Evolutionary conservation across 2,888 invertebrate genomes (phyloP).

Genomic region (Germaria angustata): DNA sequence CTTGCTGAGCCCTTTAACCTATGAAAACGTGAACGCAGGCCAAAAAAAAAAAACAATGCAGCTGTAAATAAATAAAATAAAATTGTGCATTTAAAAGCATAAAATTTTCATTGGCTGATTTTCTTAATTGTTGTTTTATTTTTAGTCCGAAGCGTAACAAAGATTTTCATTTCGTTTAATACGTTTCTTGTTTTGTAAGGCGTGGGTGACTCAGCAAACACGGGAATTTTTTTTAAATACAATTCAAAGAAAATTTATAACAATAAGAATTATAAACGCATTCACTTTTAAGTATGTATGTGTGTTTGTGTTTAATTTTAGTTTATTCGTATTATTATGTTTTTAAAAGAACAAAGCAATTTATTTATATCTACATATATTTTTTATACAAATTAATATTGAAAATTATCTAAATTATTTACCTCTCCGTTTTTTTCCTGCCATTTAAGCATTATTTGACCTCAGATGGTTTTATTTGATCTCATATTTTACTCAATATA

Average conservation of each 20-base stretch:
- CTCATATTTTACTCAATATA: background rate
- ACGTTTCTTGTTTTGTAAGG: conserved; percentile 18
- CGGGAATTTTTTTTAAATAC: background rate
- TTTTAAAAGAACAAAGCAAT: background rate
- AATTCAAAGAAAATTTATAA: no score
- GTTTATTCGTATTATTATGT: background rate
- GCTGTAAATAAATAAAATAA: background rate
- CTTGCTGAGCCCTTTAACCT: background rate
- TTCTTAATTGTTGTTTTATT: conserved; percentile 57
- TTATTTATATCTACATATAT: no score
- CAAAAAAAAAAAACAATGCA: background rate
- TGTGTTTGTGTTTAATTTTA: conserved; percentile 17
- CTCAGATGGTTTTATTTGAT: background rate
- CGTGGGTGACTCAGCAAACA: conserved; percentile 62
- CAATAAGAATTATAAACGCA: conserved; percentile 21
- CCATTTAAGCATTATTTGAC: background rate
- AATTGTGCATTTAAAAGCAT: conserved; percentile 6
- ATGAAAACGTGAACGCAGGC: background rate
- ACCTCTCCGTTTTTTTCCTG: background rate
- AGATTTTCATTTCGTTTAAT: conserved; percentile 27
- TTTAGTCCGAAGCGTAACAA: conserved; percentile 23
- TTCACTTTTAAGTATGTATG: conserved; percentile 17
- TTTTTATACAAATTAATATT: conserved; percentile 3
- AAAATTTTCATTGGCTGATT: conserved; percentile 30
- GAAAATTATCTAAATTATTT: background rate